Base-by-base conservation (phyloP, 2,888 invertebrate species). In the Lasiommata megera region DNA sequence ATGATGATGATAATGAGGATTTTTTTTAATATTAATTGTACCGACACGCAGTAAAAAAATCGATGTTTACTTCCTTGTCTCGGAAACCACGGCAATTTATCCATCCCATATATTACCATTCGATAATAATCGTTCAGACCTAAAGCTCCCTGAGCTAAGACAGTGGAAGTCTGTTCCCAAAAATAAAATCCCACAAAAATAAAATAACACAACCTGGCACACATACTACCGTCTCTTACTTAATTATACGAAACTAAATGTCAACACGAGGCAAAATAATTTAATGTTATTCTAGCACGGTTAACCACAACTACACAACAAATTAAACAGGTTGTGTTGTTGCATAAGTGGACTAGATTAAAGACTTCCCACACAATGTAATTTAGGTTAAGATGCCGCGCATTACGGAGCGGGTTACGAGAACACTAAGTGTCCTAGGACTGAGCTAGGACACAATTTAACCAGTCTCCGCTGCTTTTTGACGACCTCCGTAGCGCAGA, bases 341-440 rank as follows among this genome's bases (percentile, higher is more conserved):
- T 56, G 55, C 48, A 34, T 43, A 56, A 56, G 48, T 50, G 48
- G 50, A 28, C 55, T 38, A 48, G 55, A 48, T 50, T 56, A 43
- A 41, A 48, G 41, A 47, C 40, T 41, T 36, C 55, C 46, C 48
- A 41, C 48, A 56, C 41, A 36, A 50, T 34, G 48, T 47, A 43
- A 50, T 56, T 56, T 31, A 41, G 52, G 40, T 40, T 52, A 52
- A 52, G 40, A 52, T 52, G 9, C 31, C 37, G 18, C 37, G 38
- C 38, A 50, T 50, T 50, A 50, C 37, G 37, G 37, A 50, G 37
- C n/a, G 14, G 50, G 37, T 38, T 38, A 50, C 23, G 36, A 28
- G 37, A 38, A 23, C 50, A 37, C 50, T 37, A 28, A 50, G 14
- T 28, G 50, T 14, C 50, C 23, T 3, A 31, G 46, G 31, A 46